Percentiles rank a stretch among this genome's conserved stretches.
Evolutionary conservation across 2,113 vertebrate genomes (phyloP).

Genomic region (Gambusia holbrooki): DNA sequence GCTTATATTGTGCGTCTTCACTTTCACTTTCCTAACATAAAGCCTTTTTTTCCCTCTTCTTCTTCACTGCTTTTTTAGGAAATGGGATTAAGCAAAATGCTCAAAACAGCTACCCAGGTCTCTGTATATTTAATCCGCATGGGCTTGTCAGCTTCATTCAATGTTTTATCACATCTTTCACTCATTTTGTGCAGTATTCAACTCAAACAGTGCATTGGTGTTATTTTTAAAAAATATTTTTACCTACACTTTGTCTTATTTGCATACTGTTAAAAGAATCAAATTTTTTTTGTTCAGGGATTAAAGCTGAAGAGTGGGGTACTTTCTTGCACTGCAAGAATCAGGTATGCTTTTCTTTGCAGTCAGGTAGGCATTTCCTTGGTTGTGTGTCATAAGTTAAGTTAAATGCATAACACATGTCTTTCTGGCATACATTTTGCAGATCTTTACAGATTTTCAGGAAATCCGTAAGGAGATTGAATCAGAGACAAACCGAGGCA

Average conservation of each 20-base stretch:
- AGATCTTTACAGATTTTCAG: constrained; percentile 82
- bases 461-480: constrained; percentile 83
- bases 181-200: constrained; percentile 6
- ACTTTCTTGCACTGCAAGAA: constrained; percentile 85
- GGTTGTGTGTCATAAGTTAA: not conserved
- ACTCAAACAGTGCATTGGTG: constrained; percentile 9
- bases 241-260: not conserved
- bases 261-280: not conserved
- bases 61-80: constrained; percentile 64
- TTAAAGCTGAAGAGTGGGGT: constrained; percentile 85
- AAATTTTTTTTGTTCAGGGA: constrained; percentile 62
- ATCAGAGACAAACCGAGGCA: constrained; percentile 79
- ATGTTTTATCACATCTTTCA: constrained; percentile 8
- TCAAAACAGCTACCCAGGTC: constrained; percentile 80
- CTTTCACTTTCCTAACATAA: constrained; percentile 46
- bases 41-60: constrained; percentile 45
- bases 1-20: not conserved
- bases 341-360: constrained; percentile 72
- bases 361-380: not conserved
- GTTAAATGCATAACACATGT: not conserved
- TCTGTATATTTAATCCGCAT: constrained; percentile 63
- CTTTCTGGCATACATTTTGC: constrained; percentile 18
- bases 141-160: constrained; percentile 2
- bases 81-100: constrained; percentile 73
- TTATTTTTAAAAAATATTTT: not conserved